phyloP scores from a whole-genome alignment of 2,113 vertebrate genomes.

The Tupaia tana region DNA sequence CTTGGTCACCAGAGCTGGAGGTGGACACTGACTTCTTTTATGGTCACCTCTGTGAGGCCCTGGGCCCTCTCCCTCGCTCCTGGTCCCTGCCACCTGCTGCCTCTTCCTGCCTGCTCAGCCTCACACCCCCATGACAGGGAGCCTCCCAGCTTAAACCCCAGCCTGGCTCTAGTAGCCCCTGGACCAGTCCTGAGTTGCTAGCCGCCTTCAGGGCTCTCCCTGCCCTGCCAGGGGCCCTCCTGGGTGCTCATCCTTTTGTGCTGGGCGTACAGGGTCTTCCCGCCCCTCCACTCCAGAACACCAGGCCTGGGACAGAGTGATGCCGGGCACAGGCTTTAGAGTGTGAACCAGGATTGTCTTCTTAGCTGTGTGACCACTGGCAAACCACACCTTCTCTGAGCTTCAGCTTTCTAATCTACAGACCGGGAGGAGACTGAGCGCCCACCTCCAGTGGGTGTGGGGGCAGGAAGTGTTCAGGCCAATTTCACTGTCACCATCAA shows the following conservation, averaged over 20 bases:
- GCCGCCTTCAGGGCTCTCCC: neutral
- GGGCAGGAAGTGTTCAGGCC: too few species aligned
- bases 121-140: neutral
- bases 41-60: neutral
- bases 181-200: neutral
- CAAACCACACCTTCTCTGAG: neutral
- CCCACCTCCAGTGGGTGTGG: neutral
- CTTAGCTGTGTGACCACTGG: neutral
- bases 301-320: neutral
- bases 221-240: neutral
- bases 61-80: neutral
- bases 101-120: neutral
- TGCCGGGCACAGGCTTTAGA: too few species aligned
- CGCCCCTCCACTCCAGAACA: neutral
- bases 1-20: neutral
- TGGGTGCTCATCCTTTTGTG: neutral
- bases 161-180: neutral
- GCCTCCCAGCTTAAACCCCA: neutral
- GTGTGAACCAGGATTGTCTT: neutral
- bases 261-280: neutral
- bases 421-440: neutral
- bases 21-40: rapidly evolving
- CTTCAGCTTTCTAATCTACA: too few species aligned
- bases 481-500: too few species aligned
- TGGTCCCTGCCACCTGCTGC: neutral